Conservation (phyloP, 2,113 vertebrate species). For the Falcunculus frontatus region DNA sequence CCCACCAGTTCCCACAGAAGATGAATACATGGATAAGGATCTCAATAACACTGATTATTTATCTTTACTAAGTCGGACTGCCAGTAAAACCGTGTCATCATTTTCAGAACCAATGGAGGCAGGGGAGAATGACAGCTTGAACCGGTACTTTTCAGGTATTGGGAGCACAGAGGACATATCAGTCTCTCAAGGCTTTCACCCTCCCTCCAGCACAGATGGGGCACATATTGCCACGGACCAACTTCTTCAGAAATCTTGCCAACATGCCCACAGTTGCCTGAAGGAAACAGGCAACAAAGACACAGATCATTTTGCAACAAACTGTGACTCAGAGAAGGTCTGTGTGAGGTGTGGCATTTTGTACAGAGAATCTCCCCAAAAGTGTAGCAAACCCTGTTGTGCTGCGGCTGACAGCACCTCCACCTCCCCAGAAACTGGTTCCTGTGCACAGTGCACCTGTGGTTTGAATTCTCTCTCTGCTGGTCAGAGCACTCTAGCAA, state of each 20-base stretch:
- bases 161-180: constrained; percentile 47
- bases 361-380: constrained; percentile 34
- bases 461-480: constrained; percentile 69
- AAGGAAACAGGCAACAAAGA: neutral
- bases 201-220: neutral
- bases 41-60: neutral
- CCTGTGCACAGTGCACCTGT: constrained; percentile 65
- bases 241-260: constrained; percentile 62
- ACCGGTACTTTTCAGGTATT: constrained; percentile 81
- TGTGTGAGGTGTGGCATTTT: constrained; percentile 42
- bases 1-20: constrained; percentile 66
- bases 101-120: constrained; percentile 85
- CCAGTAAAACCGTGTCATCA: constrained; percentile 59
- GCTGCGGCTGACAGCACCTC: neutral
- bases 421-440: constrained; percentile 48
- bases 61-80: neutral
- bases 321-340: constrained; percentile 63
- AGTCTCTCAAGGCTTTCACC: neutral
- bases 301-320: constrained; percentile 38
- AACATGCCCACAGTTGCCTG: neutral
- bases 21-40: constrained; percentile 71
- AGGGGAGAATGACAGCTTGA: constrained; percentile 90
- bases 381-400: neutral
- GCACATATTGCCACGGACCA: neutral
- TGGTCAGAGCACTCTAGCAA: constrained; percentile 35